A percentile compares a stretch with the other conserved stretches of the same genome.
Evolutionary conservation across 2,113 vertebrate species (phyloP).

Genomic region (Arothron firmamentum): DNA sequence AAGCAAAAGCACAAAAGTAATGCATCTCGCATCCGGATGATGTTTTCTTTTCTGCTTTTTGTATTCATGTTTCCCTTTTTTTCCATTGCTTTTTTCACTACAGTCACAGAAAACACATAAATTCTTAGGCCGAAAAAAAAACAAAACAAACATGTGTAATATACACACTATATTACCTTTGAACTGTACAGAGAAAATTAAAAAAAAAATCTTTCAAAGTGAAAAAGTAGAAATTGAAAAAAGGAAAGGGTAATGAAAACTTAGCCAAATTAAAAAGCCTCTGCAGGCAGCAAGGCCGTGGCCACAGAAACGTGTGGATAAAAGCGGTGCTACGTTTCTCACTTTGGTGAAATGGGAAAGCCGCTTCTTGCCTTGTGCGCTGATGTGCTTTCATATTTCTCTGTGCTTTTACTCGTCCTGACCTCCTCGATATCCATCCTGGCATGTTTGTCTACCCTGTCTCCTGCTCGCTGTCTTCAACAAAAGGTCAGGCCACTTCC

Average conservation of each 20-base stretch:
- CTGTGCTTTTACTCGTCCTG: conserved; percentile 57
- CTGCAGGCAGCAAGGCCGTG: conserved; percentile 74
- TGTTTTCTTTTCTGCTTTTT: conserved; percentile 41
- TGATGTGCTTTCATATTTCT: conserved; percentile 66
- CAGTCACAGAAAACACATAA: conserved; percentile 82
- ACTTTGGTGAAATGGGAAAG: conserved; percentile 69
- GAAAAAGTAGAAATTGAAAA: conserved; percentile 63
- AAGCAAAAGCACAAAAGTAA: conserved; percentile 76
- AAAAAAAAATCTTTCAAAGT: conserved; percentile 55
- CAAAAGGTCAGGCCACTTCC: conserved; percentile 48
- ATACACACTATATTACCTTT: conserved; percentile 88
- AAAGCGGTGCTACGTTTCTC: conserved; percentile 67
- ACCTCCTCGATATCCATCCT: conserved; percentile 34
- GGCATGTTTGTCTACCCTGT: conserved; percentile 28
- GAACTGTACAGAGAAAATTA: conserved; percentile 84
- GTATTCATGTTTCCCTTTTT: conserved; percentile 43
- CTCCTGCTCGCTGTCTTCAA: conserved; percentile 13
- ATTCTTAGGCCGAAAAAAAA: conserved; percentile 72
- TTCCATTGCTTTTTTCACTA: conserved; percentile 25
- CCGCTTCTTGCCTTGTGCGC: conserved; percentile 80
- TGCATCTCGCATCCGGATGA: conserved; percentile 75
- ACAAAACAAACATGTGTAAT: conserved; percentile 83
- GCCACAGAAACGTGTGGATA: conserved; percentile 50
- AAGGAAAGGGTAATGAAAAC: conserved; percentile 30
- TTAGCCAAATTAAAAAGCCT: conserved; percentile 70